Evolutionary conservation across 2,888 invertebrate species (phyloP), one percentile per base, ranked within the genome.

Genomic region (Halictus ligatus): DNA sequence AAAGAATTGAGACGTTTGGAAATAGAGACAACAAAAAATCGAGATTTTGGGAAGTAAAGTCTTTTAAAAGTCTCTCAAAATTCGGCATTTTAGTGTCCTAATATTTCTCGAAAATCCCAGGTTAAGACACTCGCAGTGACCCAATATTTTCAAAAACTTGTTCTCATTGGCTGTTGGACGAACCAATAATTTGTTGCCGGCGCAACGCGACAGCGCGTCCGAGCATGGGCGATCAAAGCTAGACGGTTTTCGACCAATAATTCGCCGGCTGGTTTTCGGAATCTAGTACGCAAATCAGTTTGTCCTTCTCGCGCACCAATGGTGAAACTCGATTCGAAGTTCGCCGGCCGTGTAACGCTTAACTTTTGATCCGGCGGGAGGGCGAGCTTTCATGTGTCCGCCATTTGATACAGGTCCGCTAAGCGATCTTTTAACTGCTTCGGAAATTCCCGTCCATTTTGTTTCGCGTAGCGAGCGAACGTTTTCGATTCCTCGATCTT

Each of bases 101-200:
- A 50, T 18, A 50, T 50, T 50, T 4, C 15, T 50, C 15, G 18
- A 6, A 21, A 12, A 46, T 21, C 4, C 25, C 60, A 25, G 13
- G 13, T 21, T 69, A n/a, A 43, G 12, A n/a, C 4, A 40, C 10
- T 21, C 40, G 12, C n/a, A 43, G 21, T 10, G 40, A n/a, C 21
- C 69, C 64, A n/a, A 76, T 29, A 50, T 35, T 15, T 13, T 13
- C 29, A 7, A 50, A 35, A 87, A 81, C 60, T 84, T 89, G 83
- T 87, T 81, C 83, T 86, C 84, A 86, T 86, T 81, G 79, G 75
- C 84, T 77, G 75, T 71, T 81, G 80, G 75, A 72, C 79, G 75
- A n/a, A 40, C 25, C 58, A 40, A 67, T 48, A 81, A 86, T 79
- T 88, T 86, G 6, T 2, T 35, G 18, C 6, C 18, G 48, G 5